Conservation (phyloP, 2,888 invertebrate species). For the Yponomeuta evonymella region DNA sequence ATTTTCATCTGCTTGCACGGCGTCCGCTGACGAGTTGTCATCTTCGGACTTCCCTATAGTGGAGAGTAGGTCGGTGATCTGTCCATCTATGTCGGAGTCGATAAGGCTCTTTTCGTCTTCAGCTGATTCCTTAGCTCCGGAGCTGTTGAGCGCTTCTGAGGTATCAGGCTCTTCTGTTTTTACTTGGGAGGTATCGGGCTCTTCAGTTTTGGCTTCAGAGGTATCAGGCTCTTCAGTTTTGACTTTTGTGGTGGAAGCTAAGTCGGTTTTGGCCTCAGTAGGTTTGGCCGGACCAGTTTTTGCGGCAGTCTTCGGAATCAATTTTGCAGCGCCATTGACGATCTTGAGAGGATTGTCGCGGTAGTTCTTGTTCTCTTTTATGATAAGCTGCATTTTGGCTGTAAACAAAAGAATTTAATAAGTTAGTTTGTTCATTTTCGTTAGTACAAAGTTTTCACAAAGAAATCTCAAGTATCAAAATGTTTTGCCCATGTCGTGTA, state of each 20-base stretch:
- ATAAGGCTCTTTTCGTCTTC: slow-evolving; percentile 13
- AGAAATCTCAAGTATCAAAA: too few relatives aligned
- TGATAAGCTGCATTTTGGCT: slow-evolving; percentile 40
- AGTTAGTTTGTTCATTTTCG: not conserved
- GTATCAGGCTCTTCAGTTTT: not conserved
- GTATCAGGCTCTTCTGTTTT: too few relatives aligned
- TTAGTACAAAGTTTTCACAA: too few relatives aligned
- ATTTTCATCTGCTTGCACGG: slow-evolving; percentile 15
- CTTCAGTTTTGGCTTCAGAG: not conserved
- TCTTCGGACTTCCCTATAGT: slow-evolving; percentile 29
- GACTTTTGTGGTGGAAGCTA: not conserved
- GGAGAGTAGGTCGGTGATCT: slow-evolving; percentile 46
- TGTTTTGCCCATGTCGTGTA: too few relatives aligned
- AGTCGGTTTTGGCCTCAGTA: too few relatives aligned
- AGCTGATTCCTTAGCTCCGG: not conserved
- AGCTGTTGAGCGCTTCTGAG: not conserved
- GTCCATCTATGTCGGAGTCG: slow-evolving; percentile 35
- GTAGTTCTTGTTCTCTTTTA: slow-evolving; percentile 36
- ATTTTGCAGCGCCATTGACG: not conserved
- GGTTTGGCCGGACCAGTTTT: not conserved
- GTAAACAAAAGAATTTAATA: slow-evolving; percentile 21
- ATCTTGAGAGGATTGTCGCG: not conserved
- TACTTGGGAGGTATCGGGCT: not conserved
- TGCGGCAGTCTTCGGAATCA: not conserved
- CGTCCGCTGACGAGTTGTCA: not conserved